Percentiles rank a stretch among this genome's conserved stretches.
Conservation (phyloP, 2,113 vertebrate genomes). For the Lichenostomus cassidix region DNA sequence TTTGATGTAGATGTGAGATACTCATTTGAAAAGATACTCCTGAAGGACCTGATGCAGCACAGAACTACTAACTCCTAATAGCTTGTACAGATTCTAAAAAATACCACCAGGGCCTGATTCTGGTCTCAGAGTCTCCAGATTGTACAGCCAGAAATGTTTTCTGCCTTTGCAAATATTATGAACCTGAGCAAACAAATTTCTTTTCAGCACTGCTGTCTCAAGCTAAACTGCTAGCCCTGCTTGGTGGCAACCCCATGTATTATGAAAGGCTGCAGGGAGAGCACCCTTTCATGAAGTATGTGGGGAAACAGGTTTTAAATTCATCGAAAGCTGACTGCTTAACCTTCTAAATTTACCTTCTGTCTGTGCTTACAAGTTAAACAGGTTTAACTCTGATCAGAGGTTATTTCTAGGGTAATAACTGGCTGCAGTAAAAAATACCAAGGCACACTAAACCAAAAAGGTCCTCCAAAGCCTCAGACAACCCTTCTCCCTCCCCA, state of each 20-base stretch:
- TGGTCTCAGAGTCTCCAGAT: background rate
- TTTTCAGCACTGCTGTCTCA: background rate
- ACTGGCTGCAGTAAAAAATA: background rate
- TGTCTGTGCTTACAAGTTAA: background rate
- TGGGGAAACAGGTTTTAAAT: constrained; percentile 23
- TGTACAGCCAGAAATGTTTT: background rate
- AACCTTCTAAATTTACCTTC: background rate
- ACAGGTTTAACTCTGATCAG: background rate
- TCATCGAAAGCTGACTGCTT: background rate
- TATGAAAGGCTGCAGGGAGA: background rate
- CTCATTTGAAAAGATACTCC: background rate
- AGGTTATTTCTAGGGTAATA: background rate
- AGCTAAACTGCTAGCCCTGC: background rate
- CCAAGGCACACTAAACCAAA: background rate
- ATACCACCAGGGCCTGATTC: background rate
- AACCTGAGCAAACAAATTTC: background rate
- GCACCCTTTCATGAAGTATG: background rate
- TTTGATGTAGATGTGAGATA: background rate
- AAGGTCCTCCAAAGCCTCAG: background rate
- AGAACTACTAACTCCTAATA: background rate
- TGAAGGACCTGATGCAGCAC: background rate
- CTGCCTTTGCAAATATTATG: background rate
- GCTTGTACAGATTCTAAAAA: background rate
- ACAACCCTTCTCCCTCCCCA: background rate
- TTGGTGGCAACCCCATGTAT: background rate